Conservation (phyloP, 2,113 vertebrate genomes). For the Erythrolamprus reginae region DNA sequence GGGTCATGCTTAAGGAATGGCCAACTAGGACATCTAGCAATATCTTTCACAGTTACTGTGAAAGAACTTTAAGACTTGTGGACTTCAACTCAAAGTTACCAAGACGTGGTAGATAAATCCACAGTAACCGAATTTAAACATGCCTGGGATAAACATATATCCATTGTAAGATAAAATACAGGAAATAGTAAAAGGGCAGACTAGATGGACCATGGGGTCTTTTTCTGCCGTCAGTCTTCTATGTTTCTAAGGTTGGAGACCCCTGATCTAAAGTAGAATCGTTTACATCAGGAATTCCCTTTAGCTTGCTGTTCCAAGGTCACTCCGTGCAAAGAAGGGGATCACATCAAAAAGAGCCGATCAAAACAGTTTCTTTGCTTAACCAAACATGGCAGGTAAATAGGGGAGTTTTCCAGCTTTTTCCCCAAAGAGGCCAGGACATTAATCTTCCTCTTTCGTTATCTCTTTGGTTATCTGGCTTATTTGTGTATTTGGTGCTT, state of each 20-base stretch:
- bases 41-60: too few species aligned
- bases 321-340: neutral
- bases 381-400: neutral
- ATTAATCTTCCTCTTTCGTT: neutral
- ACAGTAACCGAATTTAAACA: too few species aligned
- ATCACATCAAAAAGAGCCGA: neutral
- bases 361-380: neutral
- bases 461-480: neutral
- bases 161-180: too few species aligned
- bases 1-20: neutral
- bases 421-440: neutral
- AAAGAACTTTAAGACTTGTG: too few species aligned
- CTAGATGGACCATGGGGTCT: too few species aligned
- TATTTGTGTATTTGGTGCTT: neutral
- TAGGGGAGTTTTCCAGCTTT: constrained; percentile 2
- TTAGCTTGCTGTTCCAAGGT: neutral
- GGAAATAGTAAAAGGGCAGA: too few species aligned
- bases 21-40: neutral
- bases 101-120: too few species aligned
- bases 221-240: too few species aligned
- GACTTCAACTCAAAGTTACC: too few species aligned
- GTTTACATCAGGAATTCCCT: accelerated
- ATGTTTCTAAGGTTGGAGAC: too few species aligned
- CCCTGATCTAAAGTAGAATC: neutral
- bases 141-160: too few species aligned